phyloP scores from a whole-genome alignment of 1,140 invertebrate genomes.

The Stegodyphus mimosarum region DNA sequence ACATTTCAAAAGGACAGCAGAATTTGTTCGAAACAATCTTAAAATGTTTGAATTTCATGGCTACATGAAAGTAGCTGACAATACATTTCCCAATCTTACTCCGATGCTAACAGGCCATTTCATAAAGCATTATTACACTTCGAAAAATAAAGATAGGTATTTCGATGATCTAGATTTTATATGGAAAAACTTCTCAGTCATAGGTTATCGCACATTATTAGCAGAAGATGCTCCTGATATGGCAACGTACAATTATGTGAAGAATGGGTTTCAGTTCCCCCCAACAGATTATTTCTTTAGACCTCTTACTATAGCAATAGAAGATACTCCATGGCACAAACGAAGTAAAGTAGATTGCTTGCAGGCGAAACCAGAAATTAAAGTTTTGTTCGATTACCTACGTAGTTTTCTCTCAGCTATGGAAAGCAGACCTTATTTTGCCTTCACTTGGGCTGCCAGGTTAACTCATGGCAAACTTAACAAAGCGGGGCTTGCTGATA shows the following conservation, averaged over 20 bases:
- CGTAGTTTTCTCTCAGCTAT: slow-evolving; percentile 62
- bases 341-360: slow-evolving; percentile 61
- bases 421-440: slow-evolving; percentile 64
- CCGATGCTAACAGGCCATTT: slow-evolving; percentile 67
- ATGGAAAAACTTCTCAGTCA: slow-evolving; percentile 42
- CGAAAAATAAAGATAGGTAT: slow-evolving; percentile 23
- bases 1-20: slow-evolving; percentile 71
- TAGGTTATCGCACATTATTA: slow-evolving; percentile 76
- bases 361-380: slow-evolving; percentile 39
- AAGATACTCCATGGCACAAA: slow-evolving; percentile 26
- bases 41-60: slow-evolving; percentile 67
- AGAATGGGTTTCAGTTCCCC: slow-evolving; percentile 79
- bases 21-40: slow-evolving; percentile 67
- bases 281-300: slow-evolving; percentile 86
- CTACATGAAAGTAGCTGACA: slow-evolving; percentile 69
- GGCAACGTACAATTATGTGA: slow-evolving; percentile 84
- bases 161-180: slow-evolving; percentile 51
- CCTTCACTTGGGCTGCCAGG: slow-evolving; percentile 66
- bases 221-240: slow-evolving; percentile 81
- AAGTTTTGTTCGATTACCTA: slow-evolving; percentile 44
- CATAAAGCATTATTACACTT: slow-evolving; percentile 39
- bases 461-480: slow-evolving; percentile 68
- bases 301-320: slow-evolving; percentile 72
- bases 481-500: slow-evolving; percentile 65
- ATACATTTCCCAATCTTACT: slow-evolving; percentile 69